Evolutionary conservation across 2,113 vertebrate species (phyloP).

Genomic region (Nyctibius bracteatus): DNA sequence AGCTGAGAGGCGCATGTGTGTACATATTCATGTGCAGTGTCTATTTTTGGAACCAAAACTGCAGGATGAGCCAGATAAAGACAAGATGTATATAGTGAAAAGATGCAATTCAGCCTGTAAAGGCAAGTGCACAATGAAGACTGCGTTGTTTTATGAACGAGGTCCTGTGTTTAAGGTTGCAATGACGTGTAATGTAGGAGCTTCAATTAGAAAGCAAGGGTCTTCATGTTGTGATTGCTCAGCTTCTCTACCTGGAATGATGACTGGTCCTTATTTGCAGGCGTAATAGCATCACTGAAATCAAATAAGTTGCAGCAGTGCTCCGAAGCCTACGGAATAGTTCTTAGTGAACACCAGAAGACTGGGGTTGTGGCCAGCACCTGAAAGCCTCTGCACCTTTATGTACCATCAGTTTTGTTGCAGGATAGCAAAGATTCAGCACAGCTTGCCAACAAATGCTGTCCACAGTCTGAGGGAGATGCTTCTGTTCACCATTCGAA

Average conservation of each 20-base stretch:
- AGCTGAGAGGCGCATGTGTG: neutral
- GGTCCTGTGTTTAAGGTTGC: neutral
- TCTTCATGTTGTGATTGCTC: neutral
- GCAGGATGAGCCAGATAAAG: neutral
- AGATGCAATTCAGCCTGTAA: neutral
- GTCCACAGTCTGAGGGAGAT: neutral
- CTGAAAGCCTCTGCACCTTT: neutral
- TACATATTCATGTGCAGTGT: neutral
- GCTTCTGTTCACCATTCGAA: neutral
- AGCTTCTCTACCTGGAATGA: rapidly evolving
- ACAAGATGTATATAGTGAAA: neutral
- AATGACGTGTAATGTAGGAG: neutral
- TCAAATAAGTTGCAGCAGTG: neutral
- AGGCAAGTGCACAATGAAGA: neutral
- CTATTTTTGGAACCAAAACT: conserved; percentile 33
- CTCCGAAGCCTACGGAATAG: neutral
- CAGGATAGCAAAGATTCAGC: neutral
- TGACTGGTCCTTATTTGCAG: neutral
- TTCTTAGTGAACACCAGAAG: neutral
- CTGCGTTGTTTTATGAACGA: rapidly evolving
- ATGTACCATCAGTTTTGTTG: neutral
- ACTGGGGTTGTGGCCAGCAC: neutral
- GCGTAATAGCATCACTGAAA: neutral
- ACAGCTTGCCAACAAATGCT: neutral
- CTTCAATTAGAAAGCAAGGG: neutral